phyloP scores from a whole-genome alignment of 2,888 invertebrate species.

The Agrotis puta region DNA sequence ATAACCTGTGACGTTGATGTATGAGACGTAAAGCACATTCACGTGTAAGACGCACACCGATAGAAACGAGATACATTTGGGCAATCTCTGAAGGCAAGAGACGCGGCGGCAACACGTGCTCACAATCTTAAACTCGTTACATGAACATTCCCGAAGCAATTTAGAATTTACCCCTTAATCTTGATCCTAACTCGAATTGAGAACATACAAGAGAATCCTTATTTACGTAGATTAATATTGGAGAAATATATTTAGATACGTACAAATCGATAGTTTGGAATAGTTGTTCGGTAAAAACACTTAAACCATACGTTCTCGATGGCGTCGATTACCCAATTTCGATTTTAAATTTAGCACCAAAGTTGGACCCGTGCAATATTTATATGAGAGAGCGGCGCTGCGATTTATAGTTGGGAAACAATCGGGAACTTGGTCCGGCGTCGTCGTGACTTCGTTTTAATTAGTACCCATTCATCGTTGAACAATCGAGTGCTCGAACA shows the following conservation, averaged over 20 bases:
- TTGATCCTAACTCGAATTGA: conserved; percentile 76
- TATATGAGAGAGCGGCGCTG: conserved; percentile 84
- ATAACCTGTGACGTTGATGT: conserved; percentile 85
- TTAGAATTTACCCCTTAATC: conserved; percentile 84
- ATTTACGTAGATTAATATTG: conserved; percentile 76
- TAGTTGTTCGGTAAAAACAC: conserved; percentile 67
- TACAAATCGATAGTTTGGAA: conserved; percentile 54
- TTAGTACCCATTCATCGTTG: conserved; percentile 91
- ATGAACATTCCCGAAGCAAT: conserved; percentile 81
- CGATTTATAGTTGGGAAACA: conserved; percentile 89
- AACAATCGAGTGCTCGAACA: conserved; percentile 89
- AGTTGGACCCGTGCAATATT: conserved; percentile 86
- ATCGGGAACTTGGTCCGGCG: conserved; percentile 87
- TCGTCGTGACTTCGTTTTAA: conserved; percentile 90
- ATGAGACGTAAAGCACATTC: conserved; percentile 74
- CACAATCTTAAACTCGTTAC: conserved; percentile 88
- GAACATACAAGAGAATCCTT: conserved; percentile 70
- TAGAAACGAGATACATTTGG: conserved; percentile 79
- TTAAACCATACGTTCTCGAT: conserved; percentile 70
- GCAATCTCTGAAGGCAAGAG: conserved; percentile 78
- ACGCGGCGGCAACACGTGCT: conserved; percentile 82
- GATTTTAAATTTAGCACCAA: conserved; percentile 88
- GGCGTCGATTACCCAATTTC: conserved; percentile 80
- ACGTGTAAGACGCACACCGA: conserved; percentile 68
- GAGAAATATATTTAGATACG: conserved; percentile 56